Evolutionary conservation across 2,888 invertebrate species (phyloP).

Genomic region (Pardosa pseudoannulata): DNA sequence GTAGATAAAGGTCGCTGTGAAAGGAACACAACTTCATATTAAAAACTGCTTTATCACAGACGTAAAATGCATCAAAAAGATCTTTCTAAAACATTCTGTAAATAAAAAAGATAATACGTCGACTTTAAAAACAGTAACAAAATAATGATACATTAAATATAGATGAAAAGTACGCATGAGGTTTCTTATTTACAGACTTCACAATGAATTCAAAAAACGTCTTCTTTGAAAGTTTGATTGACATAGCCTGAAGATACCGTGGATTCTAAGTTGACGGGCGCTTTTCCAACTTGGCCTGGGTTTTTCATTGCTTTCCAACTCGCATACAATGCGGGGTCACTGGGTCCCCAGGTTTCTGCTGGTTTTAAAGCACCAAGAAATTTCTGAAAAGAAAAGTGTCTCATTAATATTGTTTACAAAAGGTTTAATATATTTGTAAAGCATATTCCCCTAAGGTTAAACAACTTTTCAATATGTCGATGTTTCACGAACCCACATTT

Average conservation of each 20-base stretch:
- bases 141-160: slow-evolving; percentile 5
- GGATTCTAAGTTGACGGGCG: slow-evolving; percentile 20
- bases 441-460: no score
- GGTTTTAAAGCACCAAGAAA: slow-evolving; percentile 77
- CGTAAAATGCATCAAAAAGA: no score
- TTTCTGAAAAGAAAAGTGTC: slow-evolving; percentile 72
- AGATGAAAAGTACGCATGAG: not conserved
- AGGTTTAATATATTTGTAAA: no score
- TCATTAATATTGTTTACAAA: no score
- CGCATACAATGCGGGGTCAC: slow-evolving; percentile 76
- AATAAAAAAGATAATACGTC: not conserved
- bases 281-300: not conserved
- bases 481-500: no score
- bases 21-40: no score
- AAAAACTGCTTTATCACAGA: no score
- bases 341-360: slow-evolving; percentile 82
- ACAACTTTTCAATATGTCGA: no score
- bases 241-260: slow-evolving; percentile 34
- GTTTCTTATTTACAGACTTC: not conserved
- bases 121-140: not conserved
- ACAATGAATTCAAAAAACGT: slow-evolving; percentile 45
- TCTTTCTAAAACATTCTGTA: no score
- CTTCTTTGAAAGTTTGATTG: slow-evolving; percentile 43
- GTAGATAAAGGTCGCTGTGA: no score
- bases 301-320: slow-evolving; percentile 44